Evolutionary conservation across 2,888 invertebrate genomes (phyloP), one percentile per base, ranked within the genome.

Genomic region (Macaria liturata): DNA sequence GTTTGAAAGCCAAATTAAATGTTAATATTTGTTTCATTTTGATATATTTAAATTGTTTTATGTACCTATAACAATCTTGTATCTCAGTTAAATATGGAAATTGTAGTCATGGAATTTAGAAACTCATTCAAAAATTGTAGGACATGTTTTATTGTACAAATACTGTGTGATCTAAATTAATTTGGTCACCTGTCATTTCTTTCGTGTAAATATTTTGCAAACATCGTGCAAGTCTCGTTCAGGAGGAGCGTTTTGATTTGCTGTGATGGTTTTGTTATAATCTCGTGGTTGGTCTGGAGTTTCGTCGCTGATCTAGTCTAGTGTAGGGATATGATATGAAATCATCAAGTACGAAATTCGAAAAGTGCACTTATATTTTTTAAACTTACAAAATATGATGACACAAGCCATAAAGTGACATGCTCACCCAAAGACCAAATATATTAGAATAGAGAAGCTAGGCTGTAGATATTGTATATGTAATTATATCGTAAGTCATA

Each of bases 351-450:
- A 86, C 77, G 73, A 81, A 86, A 88, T 85, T 86, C 71, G 66
- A 83, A 49, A 90, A 91, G 91, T 91, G 91, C 91, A 88, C 91
- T 91, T 91, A 90, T 84, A 83, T 86, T 81, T 80, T 88, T 84
- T 83, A 86, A 81, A 83, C 74, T 80, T 79, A 85, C 80, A 85
- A 82, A 83, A 76, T 49, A 61, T 54, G 80, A 86, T 84, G 81
- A 86, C 81, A 83, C 80, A 86, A 80, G 88, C 90, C 90, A 90
- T 90, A 88, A 83, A 76, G 84, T 88, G 82, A 89, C 86, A 88
- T 81, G 89, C 88, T 89, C 90, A 90, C 87, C 90, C 89, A 90
- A 91, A 91, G 91, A 91, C 91, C 91, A 91, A 90, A 88, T 88
- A 85, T 88, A 83, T 83, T 89, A 90, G 86, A 80, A 77, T 88